phyloP scores from a whole-genome alignment of 1,140 invertebrate genomes.

The Scylla paramamosain region DNA sequence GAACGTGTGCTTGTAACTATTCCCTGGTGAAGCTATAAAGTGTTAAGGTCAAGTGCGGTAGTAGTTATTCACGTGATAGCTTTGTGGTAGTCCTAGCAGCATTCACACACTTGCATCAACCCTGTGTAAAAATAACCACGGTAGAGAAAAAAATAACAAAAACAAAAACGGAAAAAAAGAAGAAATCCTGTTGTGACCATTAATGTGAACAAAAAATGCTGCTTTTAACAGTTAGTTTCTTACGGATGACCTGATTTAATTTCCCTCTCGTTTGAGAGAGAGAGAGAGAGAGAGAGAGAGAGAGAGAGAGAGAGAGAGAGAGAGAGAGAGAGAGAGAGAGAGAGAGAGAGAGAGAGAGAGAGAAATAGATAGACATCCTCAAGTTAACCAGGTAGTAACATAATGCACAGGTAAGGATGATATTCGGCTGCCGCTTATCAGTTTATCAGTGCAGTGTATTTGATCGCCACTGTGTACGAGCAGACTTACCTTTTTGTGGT shows the following conservation, averaged over 20 bases:
- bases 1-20: too few relatives aligned
- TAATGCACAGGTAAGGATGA: background rate
- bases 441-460: background rate
- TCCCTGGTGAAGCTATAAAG: background rate
- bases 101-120: background rate
- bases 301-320: background rate
- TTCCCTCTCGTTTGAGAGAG: background rate
- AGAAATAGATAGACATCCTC: background rate
- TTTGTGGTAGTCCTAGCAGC: background rate
- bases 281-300: background rate
- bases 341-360: background rate
- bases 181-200: background rate
- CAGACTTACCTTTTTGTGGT: background rate
- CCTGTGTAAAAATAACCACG: background rate
- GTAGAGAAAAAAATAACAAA: background rate
- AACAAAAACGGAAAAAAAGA: background rate
- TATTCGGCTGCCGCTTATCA: background rate
- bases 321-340: background rate
- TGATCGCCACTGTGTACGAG: background rate
- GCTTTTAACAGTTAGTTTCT: background rate
- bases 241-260: too few relatives aligned
- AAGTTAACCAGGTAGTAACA: background rate
- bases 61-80: background rate
- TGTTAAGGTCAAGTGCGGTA: conserved; percentile 3
- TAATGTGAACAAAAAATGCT: background rate